These are phyloP conservation scores for Enteromius paludinosus DNA, from an alignment of 2,797 vertebrate genomes.

Conservation along the genomic window DNA sequence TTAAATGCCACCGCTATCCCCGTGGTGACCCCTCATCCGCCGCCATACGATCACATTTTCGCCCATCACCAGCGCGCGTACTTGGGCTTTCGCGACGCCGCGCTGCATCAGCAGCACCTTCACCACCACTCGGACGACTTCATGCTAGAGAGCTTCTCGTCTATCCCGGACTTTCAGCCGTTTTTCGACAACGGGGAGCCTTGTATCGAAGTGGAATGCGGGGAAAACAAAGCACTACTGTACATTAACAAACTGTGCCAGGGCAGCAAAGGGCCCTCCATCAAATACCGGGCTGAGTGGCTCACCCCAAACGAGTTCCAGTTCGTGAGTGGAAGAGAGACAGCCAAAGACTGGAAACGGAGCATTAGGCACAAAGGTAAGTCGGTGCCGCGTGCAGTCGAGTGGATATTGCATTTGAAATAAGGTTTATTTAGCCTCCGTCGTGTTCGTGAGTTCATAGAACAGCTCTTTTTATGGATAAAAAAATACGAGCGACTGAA, in stretches of 20 bases:
- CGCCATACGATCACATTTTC: slow-evolving; percentile 88
- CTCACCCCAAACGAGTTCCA: slow-evolving; percentile 99
- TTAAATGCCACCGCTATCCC: slow-evolving; percentile 87
- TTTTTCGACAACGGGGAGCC: slow-evolving; percentile 96
- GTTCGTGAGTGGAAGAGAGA: slow-evolving; percentile 97
- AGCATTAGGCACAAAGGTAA: slow-evolving; percentile 98
- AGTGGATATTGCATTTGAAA: slow-evolving; percentile 6
- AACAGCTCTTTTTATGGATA: background rate
- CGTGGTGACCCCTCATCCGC: slow-evolving; percentile 89
- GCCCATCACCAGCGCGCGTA: slow-evolving; percentile 89
- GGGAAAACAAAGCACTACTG: slow-evolving; percentile 95
- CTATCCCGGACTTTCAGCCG: slow-evolving; percentile 94
- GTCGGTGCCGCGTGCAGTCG: slow-evolving; percentile 41
- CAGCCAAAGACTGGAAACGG: slow-evolving; percentile 97
- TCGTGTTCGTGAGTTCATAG: background rate
- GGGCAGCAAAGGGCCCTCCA: slow-evolving; percentile 96
- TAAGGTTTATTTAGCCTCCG: background rate
- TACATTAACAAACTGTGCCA: slow-evolving; percentile 98
- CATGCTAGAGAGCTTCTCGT: slow-evolving; percentile 91
- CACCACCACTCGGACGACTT: slow-evolving; percentile 89
- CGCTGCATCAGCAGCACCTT: slow-evolving; percentile 84
- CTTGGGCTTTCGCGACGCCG: slow-evolving; percentile 85
- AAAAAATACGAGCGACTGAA: slow-evolving; percentile 53
- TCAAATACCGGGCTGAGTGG: slow-evolving; percentile 97
- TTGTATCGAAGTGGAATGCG: slow-evolving; percentile 98